Evolutionary conservation across 2,888 invertebrate genomes (phyloP).

Genomic region (Ichneumoninae sp.): DNA sequence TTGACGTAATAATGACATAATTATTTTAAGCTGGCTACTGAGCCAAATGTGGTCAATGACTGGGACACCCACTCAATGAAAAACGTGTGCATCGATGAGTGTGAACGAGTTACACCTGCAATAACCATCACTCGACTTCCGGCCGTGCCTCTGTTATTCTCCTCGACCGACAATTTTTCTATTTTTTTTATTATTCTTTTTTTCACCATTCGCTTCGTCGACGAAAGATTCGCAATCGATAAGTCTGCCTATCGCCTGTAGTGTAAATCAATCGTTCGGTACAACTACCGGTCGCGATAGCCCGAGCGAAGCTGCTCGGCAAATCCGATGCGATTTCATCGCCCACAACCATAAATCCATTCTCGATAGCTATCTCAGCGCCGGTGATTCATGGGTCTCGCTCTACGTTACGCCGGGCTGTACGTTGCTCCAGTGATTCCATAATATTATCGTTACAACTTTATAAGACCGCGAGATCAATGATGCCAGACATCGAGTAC

Average conservation of each 20-base stretch:
- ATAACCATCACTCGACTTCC: slow-evolving; percentile 47
- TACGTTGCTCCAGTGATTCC: slow-evolving; percentile 21
- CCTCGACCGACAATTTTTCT: slow-evolving; percentile 30
- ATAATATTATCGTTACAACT: slow-evolving; percentile 31
- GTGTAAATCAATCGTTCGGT: slow-evolving; percentile 31
- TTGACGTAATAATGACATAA: background rate
- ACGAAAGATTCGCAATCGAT: slow-evolving; percentile 15
- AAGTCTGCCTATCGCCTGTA: slow-evolving; percentile 2
- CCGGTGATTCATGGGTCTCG: slow-evolving; percentile 39
- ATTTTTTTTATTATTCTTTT: background rate
- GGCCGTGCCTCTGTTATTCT: slow-evolving; percentile 46
- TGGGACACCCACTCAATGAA: background rate
- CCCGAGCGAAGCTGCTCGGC: slow-evolving; percentile 25
- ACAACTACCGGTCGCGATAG: background rate
- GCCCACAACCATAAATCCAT: slow-evolving; percentile 52
- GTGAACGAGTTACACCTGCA: slow-evolving; percentile 55
- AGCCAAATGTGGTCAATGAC: background rate
- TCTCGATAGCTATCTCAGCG: slow-evolving; percentile 35
- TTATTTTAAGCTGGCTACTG: background rate
- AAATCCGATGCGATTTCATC: slow-evolving; percentile 40
- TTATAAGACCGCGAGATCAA: slow-evolving; percentile 33
- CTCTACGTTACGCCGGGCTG: slow-evolving; percentile 15
- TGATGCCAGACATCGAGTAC: slow-evolving; percentile 41
- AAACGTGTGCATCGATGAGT: slow-evolving; percentile 38
- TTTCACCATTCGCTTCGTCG: slow-evolving; percentile 11